Base-by-base conservation (phyloP, 2,113 vertebrate species). In the Romanogobio albipinnatus region DNA sequence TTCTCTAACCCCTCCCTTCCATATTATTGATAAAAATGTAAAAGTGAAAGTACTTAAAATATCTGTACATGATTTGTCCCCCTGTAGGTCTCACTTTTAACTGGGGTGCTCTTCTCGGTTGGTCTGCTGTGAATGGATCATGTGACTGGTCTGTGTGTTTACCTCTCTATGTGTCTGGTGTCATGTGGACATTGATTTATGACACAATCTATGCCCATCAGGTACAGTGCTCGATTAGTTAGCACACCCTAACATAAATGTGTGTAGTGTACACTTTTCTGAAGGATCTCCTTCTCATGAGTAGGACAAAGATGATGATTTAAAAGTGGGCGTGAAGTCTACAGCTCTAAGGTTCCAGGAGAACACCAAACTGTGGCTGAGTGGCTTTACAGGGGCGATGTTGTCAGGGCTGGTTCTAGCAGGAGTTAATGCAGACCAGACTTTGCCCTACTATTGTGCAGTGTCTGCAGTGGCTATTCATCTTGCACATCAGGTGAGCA, bases 161-260 rank as follows among this genome's bases (percentile, higher is more conserved):
- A 26, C 97, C 98, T 2, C 91, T 99, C 76, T 98, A 99, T 90
- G 93, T 97, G 24, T 97, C 97, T 82, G 97, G 97, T 68, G 91
- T 99, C 73, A 96, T 97, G 96, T 98, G 97, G 98, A 99, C 98
- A 0, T 89, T 99, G 81, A 93, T 98, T 47, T 98, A 99, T 0
- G 97, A 99, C 89, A 99, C 98, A 4, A 97, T 99, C 88, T 99
- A 99, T 15, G 98, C 98, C 10, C 97, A 99, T 93, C 97, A 99
- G 97, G 98, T 99, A 91, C 85, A 64, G 58, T 13, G 22, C 39
- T 19, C 4, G 5, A 24, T 62, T 76, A 10, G 53, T 73, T 17
- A n/a, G 39, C 19, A 73, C 19, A 15, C 61, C 58, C 22, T 11
- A 36, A 43, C 36, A 11, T 19, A 10, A 47, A 33, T 76, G 7